These are phyloP conservation scores for Catharus minimus DNA, from an alignment of 2,113 vertebrate genomes.

Conservation along the genomic window DNA sequence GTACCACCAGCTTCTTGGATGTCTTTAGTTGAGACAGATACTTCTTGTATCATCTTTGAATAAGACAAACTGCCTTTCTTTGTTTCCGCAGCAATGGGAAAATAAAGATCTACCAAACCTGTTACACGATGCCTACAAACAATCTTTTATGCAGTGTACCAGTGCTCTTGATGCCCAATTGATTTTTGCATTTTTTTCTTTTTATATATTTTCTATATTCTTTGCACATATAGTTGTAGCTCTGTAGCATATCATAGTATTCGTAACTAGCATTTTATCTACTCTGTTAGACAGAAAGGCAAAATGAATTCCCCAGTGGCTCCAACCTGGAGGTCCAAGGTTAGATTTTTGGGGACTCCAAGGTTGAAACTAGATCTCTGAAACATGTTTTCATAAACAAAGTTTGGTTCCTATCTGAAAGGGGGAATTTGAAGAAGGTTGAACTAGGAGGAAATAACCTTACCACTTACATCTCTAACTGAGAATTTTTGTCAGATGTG, in stretches of 20 bases:
- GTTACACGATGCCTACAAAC: neutral
- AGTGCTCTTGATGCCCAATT: neutral
- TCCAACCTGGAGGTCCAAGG: neutral
- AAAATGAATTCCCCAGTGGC: neutral
- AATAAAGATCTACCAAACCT: neutral
- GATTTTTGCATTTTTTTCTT: neutral
- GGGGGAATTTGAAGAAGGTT: neutral
- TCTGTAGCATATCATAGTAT: neutral
- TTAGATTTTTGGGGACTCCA: neutral
- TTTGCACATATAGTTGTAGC: neutral
- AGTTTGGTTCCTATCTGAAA: neutral
- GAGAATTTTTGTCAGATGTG: neutral
- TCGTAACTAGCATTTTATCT: neutral
- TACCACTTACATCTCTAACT: neutral
- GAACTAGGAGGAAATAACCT: neutral
- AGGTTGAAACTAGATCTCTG: fast-evolving
- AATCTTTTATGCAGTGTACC: neutral
- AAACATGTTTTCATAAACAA: neutral
- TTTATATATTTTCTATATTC: neutral
- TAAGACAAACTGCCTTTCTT: neutral
- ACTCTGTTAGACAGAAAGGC: neutral
- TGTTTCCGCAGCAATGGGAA: neutral
- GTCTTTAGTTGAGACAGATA: neutral
- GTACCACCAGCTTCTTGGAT: neutral
- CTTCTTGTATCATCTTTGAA: neutral